phyloP scores from a whole-genome alignment of 2,797 vertebrate genomes.

The Channallabes apus region DNA sequence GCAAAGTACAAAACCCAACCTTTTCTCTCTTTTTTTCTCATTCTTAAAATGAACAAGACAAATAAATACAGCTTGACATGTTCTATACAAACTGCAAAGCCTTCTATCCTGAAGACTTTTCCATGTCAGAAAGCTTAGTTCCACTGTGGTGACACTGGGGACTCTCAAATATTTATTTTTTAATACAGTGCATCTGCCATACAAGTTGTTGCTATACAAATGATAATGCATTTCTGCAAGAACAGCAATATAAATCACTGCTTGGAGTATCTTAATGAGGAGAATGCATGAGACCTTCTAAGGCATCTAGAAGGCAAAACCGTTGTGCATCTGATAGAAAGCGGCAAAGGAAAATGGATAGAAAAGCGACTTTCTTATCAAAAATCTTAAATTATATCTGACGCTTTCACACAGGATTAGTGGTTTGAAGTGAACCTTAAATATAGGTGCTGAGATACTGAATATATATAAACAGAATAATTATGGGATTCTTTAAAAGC shows the following conservation, averaged over 20 bases:
- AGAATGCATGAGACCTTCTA: background rate
- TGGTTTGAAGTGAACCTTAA: background rate
- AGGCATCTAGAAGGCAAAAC: background rate
- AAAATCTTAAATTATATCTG: slow-evolving; percentile 1
- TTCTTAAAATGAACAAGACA: background rate
- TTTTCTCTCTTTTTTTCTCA: background rate
- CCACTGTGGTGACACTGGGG: background rate
- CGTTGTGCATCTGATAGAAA: background rate
- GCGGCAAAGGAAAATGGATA: background rate
- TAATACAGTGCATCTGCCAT: background rate
- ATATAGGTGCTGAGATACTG: slow-evolving; percentile 1
- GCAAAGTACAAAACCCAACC: background rate
- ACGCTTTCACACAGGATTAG: background rate
- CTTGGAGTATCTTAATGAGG: background rate
- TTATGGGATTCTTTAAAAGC: background rate
- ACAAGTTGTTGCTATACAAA: background rate
- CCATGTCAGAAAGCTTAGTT: slow-evolving; percentile 3
- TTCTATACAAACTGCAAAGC: background rate
- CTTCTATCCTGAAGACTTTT: background rate
- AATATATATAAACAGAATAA: background rate
- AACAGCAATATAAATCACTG: background rate
- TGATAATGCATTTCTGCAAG: background rate
- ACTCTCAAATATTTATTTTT: background rate
- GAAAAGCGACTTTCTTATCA: background rate
- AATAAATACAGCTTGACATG: background rate